Base-by-base conservation (phyloP, 2,888 invertebrate species). In the Machimus atricapillus region DNA sequence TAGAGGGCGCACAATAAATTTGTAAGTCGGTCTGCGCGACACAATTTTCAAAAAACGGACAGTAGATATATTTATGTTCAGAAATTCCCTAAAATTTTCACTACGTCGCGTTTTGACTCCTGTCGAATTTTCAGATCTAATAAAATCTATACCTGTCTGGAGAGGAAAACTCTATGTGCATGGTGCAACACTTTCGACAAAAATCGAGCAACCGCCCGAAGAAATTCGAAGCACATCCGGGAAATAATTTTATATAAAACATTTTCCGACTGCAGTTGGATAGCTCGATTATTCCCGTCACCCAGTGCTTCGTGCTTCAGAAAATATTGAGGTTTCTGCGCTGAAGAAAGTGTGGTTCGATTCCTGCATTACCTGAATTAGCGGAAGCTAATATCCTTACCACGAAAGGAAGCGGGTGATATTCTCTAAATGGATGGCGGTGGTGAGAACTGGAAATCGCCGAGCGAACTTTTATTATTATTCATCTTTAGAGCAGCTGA, bases 351-450 rank as follows among this genome's bases (percentile, higher is more conserved):
- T 83, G 19, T 37, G 1, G 34, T 37, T 58, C 37, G 37, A 34
- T 83, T 23, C 58, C 7, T 1, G 37, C 58, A 52, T 46, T 34
- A 79, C 79, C 79, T 79, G 79, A 79, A 79, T 46, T 16, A 40
- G 2, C 79, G 79, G 79, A 79, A 79, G 79, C 14, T 79, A 79
- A 79, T 79, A 79, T 79, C 31, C 79, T 46, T 46, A n/a, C 31
- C 5, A 27, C 9, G 79, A 56, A 52, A 79, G 79, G 16, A 79
- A 79, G 9, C 6, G 31, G n/a, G 31, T n/a, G 31, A 79, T 79
- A 79, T 46, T 46, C 12, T 14, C 40, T 16, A 34, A 46, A 31
- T 79, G 46, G 31, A 79, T 46, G 46, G 16, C 78, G n/a, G 40
- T 40, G 40, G 46, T 2, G 14, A 79, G 52, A 56, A 79, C 56